A percentile compares a stretch with the other conserved stretches of the same genome.
Conservation (phyloP, 2,797 vertebrate genomes). For the Pseudotriccus pelzelni region DNA sequence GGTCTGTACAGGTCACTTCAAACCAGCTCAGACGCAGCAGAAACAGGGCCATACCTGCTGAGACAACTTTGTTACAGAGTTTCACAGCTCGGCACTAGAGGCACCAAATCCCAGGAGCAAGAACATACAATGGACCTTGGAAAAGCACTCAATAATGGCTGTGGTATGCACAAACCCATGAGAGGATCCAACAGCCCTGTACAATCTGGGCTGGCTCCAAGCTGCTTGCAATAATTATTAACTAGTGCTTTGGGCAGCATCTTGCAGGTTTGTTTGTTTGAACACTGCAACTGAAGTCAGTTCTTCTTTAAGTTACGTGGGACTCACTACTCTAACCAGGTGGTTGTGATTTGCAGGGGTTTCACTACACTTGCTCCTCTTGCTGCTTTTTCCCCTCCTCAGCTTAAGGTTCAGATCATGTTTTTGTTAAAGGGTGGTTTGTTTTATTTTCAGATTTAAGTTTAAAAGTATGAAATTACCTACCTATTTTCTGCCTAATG, state of each 20-base stretch:
- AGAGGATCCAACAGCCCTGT: conserved; percentile 14
- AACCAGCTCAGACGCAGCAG: background rate
- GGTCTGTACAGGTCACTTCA: background rate
- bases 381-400: background rate
- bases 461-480: background rate
- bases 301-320: background rate
- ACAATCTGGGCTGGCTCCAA: conserved; percentile 27
- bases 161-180: conserved; percentile 21
- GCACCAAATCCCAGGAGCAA: conserved; percentile 8
- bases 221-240: conserved; percentile 38
- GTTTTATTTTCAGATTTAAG: background rate
- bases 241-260: conserved; percentile 24
- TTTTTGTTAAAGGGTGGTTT: background rate
- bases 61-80: background rate
- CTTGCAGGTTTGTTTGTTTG: background rate
- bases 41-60: background rate
- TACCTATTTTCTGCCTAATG: background rate
- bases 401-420: background rate
- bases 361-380: conserved; percentile 27
- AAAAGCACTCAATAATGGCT: conserved; percentile 44
- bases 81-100: conserved; percentile 40
- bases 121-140: background rate
- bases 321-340: background rate
- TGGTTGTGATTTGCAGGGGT: conserved; percentile 22
- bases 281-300: background rate